Percentiles rank a stretch among this genome's conserved stretches.
These are phyloP conservation scores for Linepithema humile DNA, from an alignment of 1,140 invertebrate species.

Conservation along the genomic window DNA sequence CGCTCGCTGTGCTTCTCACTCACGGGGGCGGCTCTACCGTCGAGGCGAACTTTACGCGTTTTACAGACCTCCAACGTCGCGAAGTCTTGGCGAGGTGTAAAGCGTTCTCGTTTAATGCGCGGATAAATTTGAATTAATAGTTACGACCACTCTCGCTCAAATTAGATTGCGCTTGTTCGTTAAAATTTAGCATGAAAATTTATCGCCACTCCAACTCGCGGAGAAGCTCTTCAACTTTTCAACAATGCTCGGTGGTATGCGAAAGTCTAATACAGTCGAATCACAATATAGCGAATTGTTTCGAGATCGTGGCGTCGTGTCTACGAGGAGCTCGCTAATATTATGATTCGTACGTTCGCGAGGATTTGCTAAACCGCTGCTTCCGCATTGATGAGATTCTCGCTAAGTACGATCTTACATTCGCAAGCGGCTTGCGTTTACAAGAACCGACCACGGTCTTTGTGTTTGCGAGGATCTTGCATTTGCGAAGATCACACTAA, in stretches of 20 bases:
- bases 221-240: neutral
- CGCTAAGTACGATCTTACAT: conserved; percentile 38
- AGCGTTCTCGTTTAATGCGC: neutral
- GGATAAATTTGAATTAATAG: neutral
- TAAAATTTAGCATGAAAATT: neutral
- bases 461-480: conserved; percentile 30
- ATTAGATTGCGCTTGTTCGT: neutral
- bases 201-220: neutral
- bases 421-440: conserved; percentile 31
- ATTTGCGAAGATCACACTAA: conserved; percentile 34
- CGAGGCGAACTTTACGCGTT: neutral
- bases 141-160: neutral
- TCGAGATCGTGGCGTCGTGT: neutral
- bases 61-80: neutral
- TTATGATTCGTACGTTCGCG: conserved; percentile 9
- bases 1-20: conserved; percentile 51
- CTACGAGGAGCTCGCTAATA: conserved; percentile 6
- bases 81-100: neutral
- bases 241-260: neutral
- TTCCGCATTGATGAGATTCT: conserved; percentile 40
- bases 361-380: conserved; percentile 35
- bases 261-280: neutral
- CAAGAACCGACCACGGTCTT: conserved; percentile 33
- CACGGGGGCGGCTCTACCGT: conserved; percentile 31
- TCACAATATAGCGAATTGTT: neutral